phyloP scores from a whole-genome alignment of 2,113 vertebrate species.

The Ondatra zibethicus region DNA sequence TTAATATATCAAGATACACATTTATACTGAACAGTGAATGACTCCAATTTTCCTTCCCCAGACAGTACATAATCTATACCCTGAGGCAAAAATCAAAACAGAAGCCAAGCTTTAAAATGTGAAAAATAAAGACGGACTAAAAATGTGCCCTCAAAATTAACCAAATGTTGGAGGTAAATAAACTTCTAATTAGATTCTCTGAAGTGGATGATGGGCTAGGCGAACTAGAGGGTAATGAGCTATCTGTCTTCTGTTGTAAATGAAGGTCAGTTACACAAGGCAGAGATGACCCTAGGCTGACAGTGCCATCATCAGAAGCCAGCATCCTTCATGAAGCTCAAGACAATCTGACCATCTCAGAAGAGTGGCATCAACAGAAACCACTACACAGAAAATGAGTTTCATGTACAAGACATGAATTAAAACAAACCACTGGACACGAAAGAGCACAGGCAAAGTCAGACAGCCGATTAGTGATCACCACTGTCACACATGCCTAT shows the following conservation, averaged over 20 bases:
- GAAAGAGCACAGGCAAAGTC: no score
- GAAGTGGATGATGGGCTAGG: neutral
- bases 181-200: conserved; percentile 16
- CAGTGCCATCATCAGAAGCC: neutral
- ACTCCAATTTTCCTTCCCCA: conserved; percentile 53
- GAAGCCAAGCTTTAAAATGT: conserved; percentile 12
- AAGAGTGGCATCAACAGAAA: neutral
- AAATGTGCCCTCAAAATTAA: conserved; percentile 25
- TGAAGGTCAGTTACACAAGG: neutral
- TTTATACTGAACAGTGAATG: conserved; percentile 59
- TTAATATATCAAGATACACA: conserved; percentile 56
- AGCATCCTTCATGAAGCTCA: neutral
- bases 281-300: neutral
- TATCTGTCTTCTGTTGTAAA: neutral
- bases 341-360: neutral
- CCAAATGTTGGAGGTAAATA: conserved; percentile 49
- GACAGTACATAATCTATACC: conserved; percentile 36
- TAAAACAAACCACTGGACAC: neutral
- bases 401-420: neutral
- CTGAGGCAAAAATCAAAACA: conserved; percentile 44
- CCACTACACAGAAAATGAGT: neutral
- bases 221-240: conserved; percentile 45
- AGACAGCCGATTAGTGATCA: neutral
- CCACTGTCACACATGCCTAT: neutral
- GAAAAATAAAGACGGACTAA: conserved; percentile 39